Base-by-base conservation (phyloP, 1,140 invertebrate species). In the Drosophila triauraria region DNA sequence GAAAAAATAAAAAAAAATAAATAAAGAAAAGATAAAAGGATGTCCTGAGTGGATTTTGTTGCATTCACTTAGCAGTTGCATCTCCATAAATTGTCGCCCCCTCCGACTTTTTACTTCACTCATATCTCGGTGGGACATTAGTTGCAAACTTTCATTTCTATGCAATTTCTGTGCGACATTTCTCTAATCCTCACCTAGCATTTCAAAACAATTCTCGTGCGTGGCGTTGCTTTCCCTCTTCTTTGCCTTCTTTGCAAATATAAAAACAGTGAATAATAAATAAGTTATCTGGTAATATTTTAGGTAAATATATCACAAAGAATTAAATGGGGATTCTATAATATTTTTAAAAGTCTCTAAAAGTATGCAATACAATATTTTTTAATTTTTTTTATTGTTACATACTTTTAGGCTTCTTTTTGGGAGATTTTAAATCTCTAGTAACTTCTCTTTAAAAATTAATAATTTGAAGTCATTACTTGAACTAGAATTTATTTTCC, bases 101-200 rank as follows among this genome's bases (percentile, higher is more conserved):
- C 30, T 54, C 40, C 32, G 32, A 48, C 48, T 27, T 44, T 56
- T 27, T 46, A 23, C 50, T 40, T 30, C 6, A 13, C 48, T 42
- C 61, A 76, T 67, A 59, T 67, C 74, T 77, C 27, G 44, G 32
- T 57, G 40, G 58, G 30, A 59, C 81, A 83, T 80, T 84, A 83
- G 61, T 68, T 47, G 70, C 70, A 87, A 83, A 86, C 76, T 83
- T 86, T 88, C 71, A 64, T 80, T 67, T 86, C 60, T 62, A 71
- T 82, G 70, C 76, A 76, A 82, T 83, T 84, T 67, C 77, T 69
- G 40, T 59, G 38, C 48, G 46, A 83, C 80, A 87, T 83, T 83
- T 80, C 76, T 80, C 76, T 83, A 88, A 88, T 87, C 84, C 84
- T 80, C 84, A 87, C 71, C 84, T 88, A 61, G 76, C 71, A 83